phyloP scores from a whole-genome alignment of 2,113 vertebrate genomes.

The Halcyon malimbica region DNA sequence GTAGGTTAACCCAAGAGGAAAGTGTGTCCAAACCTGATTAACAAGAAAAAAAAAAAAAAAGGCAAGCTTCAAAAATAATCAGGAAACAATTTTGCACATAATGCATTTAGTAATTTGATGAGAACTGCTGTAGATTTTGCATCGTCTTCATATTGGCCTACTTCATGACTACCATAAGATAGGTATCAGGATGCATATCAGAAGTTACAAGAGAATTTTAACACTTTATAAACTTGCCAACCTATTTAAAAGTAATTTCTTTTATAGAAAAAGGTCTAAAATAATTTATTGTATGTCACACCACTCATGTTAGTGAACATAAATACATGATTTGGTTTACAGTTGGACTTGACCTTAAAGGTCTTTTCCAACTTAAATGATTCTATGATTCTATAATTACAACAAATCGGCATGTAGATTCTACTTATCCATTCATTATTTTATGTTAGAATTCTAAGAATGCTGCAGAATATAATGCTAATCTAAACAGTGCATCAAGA shows the following conservation, averaged over 20 bases:
- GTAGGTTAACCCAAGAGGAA: conserved; percentile 71
- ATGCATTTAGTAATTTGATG: not conserved
- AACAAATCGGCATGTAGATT: not conserved
- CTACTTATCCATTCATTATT: not conserved
- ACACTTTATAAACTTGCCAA: not conserved
- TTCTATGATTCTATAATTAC: not conserved
- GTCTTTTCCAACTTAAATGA: not conserved
- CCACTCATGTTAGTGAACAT: not conserved
- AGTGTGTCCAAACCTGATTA: conserved; percentile 68
- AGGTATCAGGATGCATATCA: not conserved
- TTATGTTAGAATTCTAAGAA: not conserved
- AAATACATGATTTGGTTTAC: not conserved
- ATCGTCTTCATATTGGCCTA: not conserved
- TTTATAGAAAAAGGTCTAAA: not conserved
- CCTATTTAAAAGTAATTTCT: not conserved
- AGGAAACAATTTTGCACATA: not conserved
- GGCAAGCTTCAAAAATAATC: not conserved
- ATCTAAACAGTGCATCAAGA: not conserved
- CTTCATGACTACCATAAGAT: not conserved
- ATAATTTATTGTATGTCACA: not conserved
- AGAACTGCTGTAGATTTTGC: not conserved
- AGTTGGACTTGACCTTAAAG: not conserved
- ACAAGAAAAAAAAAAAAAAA: not conserved
- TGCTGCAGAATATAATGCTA: not conserved
- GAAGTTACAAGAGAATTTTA: not conserved